Conservation (phyloP, 2,888 invertebrate genomes). For the Nomada lathburiana region DNA sequence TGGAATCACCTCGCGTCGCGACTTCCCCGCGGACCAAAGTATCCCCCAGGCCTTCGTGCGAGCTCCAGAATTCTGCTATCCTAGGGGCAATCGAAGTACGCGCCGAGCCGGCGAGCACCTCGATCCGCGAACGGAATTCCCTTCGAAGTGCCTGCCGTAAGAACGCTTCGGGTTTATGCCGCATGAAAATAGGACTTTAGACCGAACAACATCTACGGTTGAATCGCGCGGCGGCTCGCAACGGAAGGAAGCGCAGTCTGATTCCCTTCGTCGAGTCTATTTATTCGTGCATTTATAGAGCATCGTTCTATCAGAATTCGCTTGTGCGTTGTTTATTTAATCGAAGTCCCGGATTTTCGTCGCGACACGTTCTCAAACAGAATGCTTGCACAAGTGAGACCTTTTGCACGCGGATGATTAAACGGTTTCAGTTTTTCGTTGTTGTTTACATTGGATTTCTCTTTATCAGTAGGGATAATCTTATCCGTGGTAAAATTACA, state of each 20-base stretch:
- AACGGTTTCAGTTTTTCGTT: too few species aligned
- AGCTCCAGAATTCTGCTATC: slow-evolving; percentile 43
- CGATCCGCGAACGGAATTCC: slow-evolving; percentile 48
- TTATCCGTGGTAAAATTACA: too few species aligned
- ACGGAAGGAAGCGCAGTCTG: slow-evolving; percentile 8
- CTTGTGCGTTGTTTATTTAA: not conserved
- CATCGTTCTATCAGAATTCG: not conserved
- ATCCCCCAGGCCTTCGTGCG: slow-evolving; percentile 13
- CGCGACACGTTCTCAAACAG: too few species aligned
- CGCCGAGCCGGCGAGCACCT: slow-evolving; percentile 17
- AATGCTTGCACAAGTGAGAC: too few species aligned
- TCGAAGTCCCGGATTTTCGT: not conserved
- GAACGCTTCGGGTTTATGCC: slow-evolving; percentile 45
- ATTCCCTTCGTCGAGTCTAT: slow-evolving; percentile 8
- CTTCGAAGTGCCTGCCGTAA: slow-evolving; percentile 43
- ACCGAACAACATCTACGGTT: slow-evolving; percentile 35
- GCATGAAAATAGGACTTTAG: slow-evolving; percentile 54
- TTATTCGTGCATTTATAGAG: slow-evolving; percentile 25
- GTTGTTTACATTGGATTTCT: too few species aligned
- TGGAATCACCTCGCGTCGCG: slow-evolving; percentile 23
- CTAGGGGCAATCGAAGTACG: slow-evolving; percentile 40
- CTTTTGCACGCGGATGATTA: too few species aligned
- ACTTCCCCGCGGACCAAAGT: slow-evolving; percentile 5
- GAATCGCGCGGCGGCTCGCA: not conserved
- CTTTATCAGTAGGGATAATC: too few species aligned